Conservation (phyloP, 2,888 invertebrate genomes). For the Unio pictorum region DNA sequence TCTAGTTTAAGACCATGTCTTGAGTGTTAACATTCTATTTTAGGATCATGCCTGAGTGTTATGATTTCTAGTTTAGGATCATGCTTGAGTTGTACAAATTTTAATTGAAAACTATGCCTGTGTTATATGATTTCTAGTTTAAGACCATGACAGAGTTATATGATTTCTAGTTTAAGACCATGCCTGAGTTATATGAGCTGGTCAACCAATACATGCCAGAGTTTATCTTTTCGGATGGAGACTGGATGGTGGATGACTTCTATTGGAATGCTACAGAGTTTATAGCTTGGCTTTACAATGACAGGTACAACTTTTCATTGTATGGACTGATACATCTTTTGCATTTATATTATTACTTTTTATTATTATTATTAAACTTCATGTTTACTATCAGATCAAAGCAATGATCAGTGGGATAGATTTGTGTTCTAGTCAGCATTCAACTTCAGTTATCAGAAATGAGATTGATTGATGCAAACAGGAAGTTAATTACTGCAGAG, state of each 20-base stretch:
- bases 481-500: too few species aligned
- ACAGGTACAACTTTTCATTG: constrained; percentile 53
- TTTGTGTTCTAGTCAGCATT: too few species aligned
- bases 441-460: too few species aligned
- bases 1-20: constrained; percentile 65
- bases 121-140: constrained; percentile 79
- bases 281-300: constrained; percentile 73
- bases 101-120: constrained; percentile 72
- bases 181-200: constrained; percentile 81
- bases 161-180: constrained; percentile 74
- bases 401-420: too few species aligned
- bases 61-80: constrained; percentile 75
- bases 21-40: constrained; percentile 81
- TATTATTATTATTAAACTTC: too few species aligned
- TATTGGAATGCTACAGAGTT: constrained; percentile 72
- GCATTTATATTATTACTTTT: too few species aligned
- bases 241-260: constrained; percentile 83
- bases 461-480: too few species aligned
- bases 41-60: constrained; percentile 77
- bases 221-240: constrained; percentile 74
- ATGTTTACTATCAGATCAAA: too few species aligned
- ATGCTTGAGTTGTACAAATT: constrained; percentile 81
- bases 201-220: constrained; percentile 68
- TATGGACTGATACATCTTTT: too few species aligned
- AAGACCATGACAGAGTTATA: constrained; percentile 78